These are phyloP conservation scores for Ectropis crepuscularia DNA, from an alignment of 2,888 invertebrate genomes.

Conservation along the genomic window DNA sequence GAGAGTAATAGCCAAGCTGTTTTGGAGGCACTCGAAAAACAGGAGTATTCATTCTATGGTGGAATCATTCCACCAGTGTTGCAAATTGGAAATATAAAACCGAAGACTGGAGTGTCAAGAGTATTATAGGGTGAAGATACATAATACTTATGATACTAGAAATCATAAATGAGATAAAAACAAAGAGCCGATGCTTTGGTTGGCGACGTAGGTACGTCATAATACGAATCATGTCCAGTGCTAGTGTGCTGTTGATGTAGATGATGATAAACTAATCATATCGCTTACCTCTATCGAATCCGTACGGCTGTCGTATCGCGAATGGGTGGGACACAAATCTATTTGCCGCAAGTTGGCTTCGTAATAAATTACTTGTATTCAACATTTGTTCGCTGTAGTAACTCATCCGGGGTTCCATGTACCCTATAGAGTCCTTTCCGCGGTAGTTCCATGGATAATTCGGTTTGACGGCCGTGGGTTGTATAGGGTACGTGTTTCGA, in stretches of 20 bases:
- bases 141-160: too few relatives aligned
- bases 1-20: too few relatives aligned
- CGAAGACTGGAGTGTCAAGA: too few relatives aligned
- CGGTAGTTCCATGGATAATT: slow-evolving; percentile 63
- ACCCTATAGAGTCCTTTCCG: slow-evolving; percentile 55
- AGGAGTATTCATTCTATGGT: too few relatives aligned
- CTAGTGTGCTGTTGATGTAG: neutral
- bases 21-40: too few relatives aligned
- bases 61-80: too few relatives aligned
- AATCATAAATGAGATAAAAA: too few relatives aligned
- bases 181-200: too few relatives aligned
- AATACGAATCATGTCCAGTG: too few relatives aligned
- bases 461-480: slow-evolving; percentile 71
- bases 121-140: too few relatives aligned
- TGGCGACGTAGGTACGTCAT: too few relatives aligned
- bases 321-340: slow-evolving; percentile 65
- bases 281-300: slow-evolving; percentile 72
- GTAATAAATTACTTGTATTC: slow-evolving; percentile 65
- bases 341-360: slow-evolving; percentile 67
- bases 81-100: too few relatives aligned
- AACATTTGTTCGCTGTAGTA: slow-evolving; percentile 71
- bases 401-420: slow-evolving; percentile 58
- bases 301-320: slow-evolving; percentile 67
- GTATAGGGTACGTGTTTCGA: slow-evolving; percentile 70
- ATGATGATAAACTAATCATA: neutral